phyloP scores from a whole-genome alignment of 37 sponge, comb jelly and placozoan species.

The Bolinopsis microptera region DNA sequence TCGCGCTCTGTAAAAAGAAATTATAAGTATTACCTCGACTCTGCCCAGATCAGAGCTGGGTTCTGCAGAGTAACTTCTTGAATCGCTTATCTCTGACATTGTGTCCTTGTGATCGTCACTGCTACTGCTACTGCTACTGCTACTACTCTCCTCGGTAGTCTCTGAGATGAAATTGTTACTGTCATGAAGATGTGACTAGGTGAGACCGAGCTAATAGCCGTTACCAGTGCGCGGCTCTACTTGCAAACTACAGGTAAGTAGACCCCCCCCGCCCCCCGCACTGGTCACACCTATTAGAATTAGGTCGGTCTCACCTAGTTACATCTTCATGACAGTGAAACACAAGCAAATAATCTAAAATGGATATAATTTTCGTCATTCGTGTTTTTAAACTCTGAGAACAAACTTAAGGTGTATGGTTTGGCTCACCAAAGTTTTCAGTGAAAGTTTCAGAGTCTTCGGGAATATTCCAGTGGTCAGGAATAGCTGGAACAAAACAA shows the following conservation, averaged over 20 bases:
- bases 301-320: too few relatives aligned
- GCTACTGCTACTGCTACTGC: conserved; percentile 27
- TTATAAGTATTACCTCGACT: too few relatives aligned
- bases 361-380: neutral
- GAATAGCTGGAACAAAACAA: conserved; percentile 39
- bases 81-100: conserved; percentile 23
- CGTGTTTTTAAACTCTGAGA: neutral
- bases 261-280: too few relatives aligned
- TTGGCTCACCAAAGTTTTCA: neutral
- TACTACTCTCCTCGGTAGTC: neutral
- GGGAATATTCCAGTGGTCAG: conserved; percentile 2
- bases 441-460: neutral
- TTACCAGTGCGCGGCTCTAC: too few relatives aligned
- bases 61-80: neutral
- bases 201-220: too few relatives aligned
- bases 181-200: too few relatives aligned
- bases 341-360: too few relatives aligned
- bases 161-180: neutral
- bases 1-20: too few relatives aligned
- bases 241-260: too few relatives aligned
- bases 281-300: too few relatives aligned
- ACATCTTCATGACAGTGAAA: too few relatives aligned
- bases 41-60: neutral
- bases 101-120: neutral
- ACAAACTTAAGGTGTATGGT: too few relatives aligned